phyloP scores from a whole-genome alignment of 2,113 vertebrate species.

The Mus musculus region DNA sequence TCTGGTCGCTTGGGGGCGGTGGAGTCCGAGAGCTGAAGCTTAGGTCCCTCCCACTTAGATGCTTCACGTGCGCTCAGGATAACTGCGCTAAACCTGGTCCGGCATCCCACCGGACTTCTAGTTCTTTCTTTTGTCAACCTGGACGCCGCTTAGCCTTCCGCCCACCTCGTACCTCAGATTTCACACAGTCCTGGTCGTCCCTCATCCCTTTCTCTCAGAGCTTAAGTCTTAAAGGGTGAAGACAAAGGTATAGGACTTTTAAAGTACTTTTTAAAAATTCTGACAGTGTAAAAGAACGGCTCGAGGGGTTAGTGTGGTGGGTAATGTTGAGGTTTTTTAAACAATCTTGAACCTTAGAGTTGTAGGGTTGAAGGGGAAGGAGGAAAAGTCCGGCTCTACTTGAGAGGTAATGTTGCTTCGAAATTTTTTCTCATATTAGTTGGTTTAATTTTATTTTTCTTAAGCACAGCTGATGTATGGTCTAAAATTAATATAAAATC shows the following conservation, averaged over 20 bases:
- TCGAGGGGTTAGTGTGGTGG: not conserved
- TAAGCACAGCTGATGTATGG: not conserved
- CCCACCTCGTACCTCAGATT: not conserved
- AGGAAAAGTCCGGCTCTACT: not conserved
- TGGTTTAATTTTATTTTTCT: not conserved
- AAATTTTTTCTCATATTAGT: not conserved
- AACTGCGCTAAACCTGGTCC: not conserved
- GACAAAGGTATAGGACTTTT: conserved; percentile 76
- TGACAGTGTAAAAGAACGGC: not conserved
- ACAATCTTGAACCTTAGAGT: not conserved
- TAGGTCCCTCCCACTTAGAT: not conserved
- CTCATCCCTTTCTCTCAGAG: conserved; percentile 37
- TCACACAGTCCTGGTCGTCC: not conserved
- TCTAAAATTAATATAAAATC: not conserved
- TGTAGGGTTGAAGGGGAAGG: not conserved
- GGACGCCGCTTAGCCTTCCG: not conserved
- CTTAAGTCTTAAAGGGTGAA: conserved; percentile 57
- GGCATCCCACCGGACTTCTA: not conserved
- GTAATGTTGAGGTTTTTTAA: not conserved
- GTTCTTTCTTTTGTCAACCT: not conserved
- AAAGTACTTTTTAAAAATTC: conserved; percentile 32
- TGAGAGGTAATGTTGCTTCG: not conserved
- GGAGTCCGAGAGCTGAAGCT: fast-evolving
- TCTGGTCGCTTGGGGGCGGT: conserved; percentile 17
- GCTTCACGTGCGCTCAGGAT: not conserved